Percentiles rank a stretch among this genome's conserved stretches.
Evolutionary conservation across 2,797 vertebrate species (phyloP).

Genomic region (Tenualosa thibaudeaui): DNA sequence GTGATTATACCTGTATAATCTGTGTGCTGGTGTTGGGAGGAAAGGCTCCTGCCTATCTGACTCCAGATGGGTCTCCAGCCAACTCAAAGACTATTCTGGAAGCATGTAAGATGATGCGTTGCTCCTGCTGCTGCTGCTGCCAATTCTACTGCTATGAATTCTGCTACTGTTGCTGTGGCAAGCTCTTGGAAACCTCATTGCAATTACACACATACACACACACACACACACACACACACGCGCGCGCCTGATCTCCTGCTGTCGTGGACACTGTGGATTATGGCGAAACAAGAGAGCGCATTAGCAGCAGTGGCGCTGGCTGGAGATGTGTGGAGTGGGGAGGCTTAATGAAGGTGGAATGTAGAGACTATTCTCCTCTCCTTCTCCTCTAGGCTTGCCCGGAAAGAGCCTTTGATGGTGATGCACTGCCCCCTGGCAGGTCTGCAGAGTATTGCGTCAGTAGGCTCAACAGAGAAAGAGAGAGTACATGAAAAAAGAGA

Average conservation of each 20-base stretch:
- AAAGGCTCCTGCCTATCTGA: background rate
- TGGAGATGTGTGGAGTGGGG: slow-evolving; percentile 45
- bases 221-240: background rate
- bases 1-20: no score
- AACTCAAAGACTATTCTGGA: background rate
- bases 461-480: background rate
- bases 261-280: background rate
- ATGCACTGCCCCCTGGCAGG: slow-evolving; percentile 74
- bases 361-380: slow-evolving; percentile 59
- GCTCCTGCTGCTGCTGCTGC: background rate
- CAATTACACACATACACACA: background rate
- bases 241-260: background rate
- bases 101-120: background rate
- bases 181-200: background rate
- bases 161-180: background rate
- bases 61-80: background rate
- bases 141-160: background rate
- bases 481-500: background rate
- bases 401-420: slow-evolving; percentile 56
- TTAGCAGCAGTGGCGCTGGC: background rate
- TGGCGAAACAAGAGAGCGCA: background rate
- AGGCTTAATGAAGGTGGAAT: slow-evolving; percentile 74
- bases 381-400: background rate
- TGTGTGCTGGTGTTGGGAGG: background rate
- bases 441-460: slow-evolving; percentile 67